Conservation (phyloP, 2,888 invertebrate species). For the Lapara coniferarum region DNA sequence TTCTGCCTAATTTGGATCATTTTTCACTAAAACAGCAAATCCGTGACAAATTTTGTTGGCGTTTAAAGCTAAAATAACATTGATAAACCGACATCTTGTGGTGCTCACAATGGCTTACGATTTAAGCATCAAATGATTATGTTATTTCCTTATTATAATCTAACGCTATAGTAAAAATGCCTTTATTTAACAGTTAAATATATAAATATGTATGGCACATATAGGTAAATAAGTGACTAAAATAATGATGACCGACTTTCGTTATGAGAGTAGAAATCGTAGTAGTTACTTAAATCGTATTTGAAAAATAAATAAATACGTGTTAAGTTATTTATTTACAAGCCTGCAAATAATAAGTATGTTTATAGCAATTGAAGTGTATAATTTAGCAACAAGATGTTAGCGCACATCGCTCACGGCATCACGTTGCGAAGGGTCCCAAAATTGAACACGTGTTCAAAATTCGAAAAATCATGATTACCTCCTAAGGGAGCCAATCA, state of each 20-base stretch:
- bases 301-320: too few species aligned
- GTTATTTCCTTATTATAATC: not conserved
- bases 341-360: not conserved
- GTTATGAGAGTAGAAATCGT: too few species aligned
- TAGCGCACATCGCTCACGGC: slow-evolving; percentile 51
- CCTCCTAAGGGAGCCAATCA: slow-evolving; percentile 82
- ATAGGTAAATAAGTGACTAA: too few species aligned
- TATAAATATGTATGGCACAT: too few species aligned
- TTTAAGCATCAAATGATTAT: not conserved
- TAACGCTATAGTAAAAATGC: too few species aligned
- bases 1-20: slow-evolving; percentile 32
- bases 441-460: slow-evolving; percentile 80
- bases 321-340: not conserved
- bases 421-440: slow-evolving; percentile 72
- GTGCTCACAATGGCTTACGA: not conserved
- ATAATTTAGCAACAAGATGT: slow-evolving; percentile 47
- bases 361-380: slow-evolving; percentile 28
- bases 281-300: too few species aligned
- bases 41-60: not conserved
- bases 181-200: too few species aligned
- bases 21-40: slow-evolving; percentile 36
- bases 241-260: too few species aligned
- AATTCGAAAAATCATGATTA: slow-evolving; percentile 80
- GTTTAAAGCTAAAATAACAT: not conserved
- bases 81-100: not conserved